phyloP scores from a whole-genome alignment of 1,140 invertebrate genomes.

The Drosophila fuyamai region DNA sequence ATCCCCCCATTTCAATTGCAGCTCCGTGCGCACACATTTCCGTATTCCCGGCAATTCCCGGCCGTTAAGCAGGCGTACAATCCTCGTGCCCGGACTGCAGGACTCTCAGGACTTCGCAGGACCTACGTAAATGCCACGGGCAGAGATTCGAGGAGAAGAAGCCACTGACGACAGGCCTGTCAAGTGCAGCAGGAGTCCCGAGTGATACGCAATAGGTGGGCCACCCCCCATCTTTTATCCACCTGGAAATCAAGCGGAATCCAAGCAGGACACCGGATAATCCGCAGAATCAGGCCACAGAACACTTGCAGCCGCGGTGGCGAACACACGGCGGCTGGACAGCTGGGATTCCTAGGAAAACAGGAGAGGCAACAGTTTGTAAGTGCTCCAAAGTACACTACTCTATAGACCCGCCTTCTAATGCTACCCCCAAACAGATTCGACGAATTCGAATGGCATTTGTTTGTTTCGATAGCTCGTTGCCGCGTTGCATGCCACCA shows the following conservation, averaged over 20 bases:
- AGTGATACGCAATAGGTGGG: slow-evolving; percentile 38
- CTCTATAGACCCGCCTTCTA: too few species aligned
- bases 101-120: slow-evolving; percentile 1
- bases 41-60: slow-evolving; percentile 7
- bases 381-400: background rate
- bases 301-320: slow-evolving; percentile 25
- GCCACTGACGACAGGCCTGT: slow-evolving; percentile 33
- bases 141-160: background rate
- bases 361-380: slow-evolving; percentile 30
- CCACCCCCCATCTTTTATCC: background rate
- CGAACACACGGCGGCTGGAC: slow-evolving; percentile 19
- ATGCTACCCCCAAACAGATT: slow-evolving; percentile 7
- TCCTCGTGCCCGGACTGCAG: slow-evolving; percentile 13
- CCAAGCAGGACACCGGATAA: background rate
- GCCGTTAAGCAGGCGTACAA: background rate
- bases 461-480: slow-evolving; percentile 24
- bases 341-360: slow-evolving; percentile 20
- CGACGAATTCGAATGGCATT: slow-evolving; percentile 47
- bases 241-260: background rate
- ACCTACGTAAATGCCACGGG: slow-evolving; percentile 25
- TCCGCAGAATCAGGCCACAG: background rate
- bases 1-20: slow-evolving; percentile 9
- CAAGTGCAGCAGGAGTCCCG: slow-evolving; percentile 38
- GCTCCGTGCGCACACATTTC: slow-evolving; percentile 28
- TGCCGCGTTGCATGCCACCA: slow-evolving; percentile 30